phyloP scores from a whole-genome alignment of 2,113 vertebrate species.

The Thunnus thynnus region DNA sequence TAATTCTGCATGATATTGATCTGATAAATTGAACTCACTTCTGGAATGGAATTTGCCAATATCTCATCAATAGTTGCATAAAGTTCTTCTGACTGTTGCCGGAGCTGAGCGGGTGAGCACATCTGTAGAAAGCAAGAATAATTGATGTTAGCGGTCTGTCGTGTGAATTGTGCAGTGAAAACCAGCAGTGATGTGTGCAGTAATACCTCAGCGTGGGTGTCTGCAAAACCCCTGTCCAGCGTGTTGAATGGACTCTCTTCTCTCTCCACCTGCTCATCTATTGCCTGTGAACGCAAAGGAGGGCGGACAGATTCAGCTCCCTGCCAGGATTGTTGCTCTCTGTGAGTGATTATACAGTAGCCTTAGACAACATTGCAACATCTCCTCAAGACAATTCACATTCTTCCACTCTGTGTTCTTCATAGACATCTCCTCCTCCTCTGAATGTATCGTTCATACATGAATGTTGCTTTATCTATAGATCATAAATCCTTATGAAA shows the following conservation, averaged over 20 bases:
- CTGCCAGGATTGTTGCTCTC: not conserved
- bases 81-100: conserved; percentile 93
- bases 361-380: not conserved
- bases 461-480: not conserved
- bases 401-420: conserved; percentile 23
- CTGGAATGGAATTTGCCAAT: conserved; percentile 86
- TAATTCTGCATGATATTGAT: not conserved
- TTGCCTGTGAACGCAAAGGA: conserved; percentile 73
- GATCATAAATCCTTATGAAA: not conserved
- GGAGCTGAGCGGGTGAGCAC: conserved; percentile 92
- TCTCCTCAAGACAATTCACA: not conserved
- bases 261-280: conserved; percentile 90
- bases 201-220: conserved; percentile 89
- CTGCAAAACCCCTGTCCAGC: conserved; percentile 49
- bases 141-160: not conserved
- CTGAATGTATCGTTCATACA: not conserved
- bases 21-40: conserved; percentile 81
- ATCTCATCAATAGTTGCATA: conserved; percentile 95
- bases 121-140: conserved; percentile 84
- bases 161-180: not conserved
- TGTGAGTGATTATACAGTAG: not conserved
- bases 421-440: not conserved
- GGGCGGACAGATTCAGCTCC: conserved; percentile 14
- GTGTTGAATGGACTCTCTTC: conserved; percentile 60
- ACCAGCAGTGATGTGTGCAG: not conserved